Conservation (phyloP, 2,113 vertebrate genomes). For the Hucho hucho region DNA sequence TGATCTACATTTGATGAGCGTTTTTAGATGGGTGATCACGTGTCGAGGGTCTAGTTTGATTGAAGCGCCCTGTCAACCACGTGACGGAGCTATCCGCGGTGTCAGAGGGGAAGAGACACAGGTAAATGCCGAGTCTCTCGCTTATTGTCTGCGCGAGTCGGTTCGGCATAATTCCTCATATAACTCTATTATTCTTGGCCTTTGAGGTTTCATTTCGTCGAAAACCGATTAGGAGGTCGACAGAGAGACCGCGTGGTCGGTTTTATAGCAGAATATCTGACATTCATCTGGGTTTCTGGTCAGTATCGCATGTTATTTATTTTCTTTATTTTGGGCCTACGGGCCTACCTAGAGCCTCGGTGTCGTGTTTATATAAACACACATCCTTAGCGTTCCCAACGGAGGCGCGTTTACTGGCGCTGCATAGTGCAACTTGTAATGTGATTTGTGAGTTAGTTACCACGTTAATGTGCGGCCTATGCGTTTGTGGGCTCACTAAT, state of each 20-base stretch:
- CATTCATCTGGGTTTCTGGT: constrained; percentile 74
- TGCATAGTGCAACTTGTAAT: neutral
- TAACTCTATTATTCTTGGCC: constrained; percentile 37
- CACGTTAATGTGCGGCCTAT: too few species aligned
- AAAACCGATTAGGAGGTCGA: constrained; percentile 54
- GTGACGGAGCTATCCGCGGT: constrained; percentile 77
- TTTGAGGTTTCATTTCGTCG: constrained; percentile 39
- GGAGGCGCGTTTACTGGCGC: neutral
- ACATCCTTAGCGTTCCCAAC: constrained; percentile 4
- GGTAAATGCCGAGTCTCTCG: constrained; percentile 83
- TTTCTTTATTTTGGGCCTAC: constrained; percentile 66
- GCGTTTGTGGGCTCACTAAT: neutral
- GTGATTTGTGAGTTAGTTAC: neutral
- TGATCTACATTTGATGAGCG: too few species aligned
- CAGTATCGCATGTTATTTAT: constrained; percentile 74
- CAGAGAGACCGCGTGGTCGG: constrained; percentile 57
- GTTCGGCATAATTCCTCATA: constrained; percentile 55
- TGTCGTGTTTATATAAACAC: constrained; percentile 31
- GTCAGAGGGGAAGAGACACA: constrained; percentile 93
- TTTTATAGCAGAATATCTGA: constrained; percentile 58
- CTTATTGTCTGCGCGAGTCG: constrained; percentile 72
- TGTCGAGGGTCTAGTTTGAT: constrained; percentile 67
- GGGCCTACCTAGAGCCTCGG: constrained; percentile 71
- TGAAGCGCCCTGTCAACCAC: constrained; percentile 70
- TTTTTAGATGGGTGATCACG: constrained; percentile 55